A percentile compares a stretch with the other conserved stretches of the same genome.
phyloP scores from a whole-genome alignment of 2,113 vertebrate genomes.

The Ellobius talpinus region DNA sequence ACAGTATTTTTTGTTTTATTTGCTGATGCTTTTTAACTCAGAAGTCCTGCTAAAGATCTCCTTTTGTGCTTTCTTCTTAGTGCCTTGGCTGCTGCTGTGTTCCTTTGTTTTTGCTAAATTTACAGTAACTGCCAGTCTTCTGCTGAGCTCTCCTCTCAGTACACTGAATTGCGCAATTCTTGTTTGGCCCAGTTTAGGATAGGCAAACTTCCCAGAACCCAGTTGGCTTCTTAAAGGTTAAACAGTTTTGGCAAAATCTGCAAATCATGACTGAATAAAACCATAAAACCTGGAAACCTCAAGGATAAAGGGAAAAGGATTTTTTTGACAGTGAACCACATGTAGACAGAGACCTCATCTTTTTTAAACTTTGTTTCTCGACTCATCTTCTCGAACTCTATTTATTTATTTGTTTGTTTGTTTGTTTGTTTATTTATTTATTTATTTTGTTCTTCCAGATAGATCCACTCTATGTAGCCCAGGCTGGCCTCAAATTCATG shows the following conservation, averaged over 20 bases:
- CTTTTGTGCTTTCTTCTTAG: neutral
- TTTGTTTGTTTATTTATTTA: neutral
- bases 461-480: neutral
- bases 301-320: neutral
- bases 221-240: slow-evolving; percentile 75
- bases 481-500: neutral
- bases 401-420: neutral
- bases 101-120: slow-evolving; percentile 61
- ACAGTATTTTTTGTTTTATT: neutral
- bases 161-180: slow-evolving; percentile 58
- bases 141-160: neutral
- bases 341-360: neutral
- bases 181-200: slow-evolving; percentile 33
- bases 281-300: slow-evolving; percentile 68
- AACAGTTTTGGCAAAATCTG: slow-evolving; percentile 63
- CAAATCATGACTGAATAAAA: slow-evolving; percentile 69
- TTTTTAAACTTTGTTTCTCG: neutral
- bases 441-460: neutral
- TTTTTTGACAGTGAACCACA: slow-evolving; percentile 42
- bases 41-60: neutral
- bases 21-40: neutral
- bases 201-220: slow-evolving; percentile 73
- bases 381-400: neutral
- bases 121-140: slow-evolving; percentile 46
- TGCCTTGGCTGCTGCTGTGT: neutral